A percentile compares a stretch with the other conserved stretches of the same genome.
Evolutionary conservation across 2,888 invertebrate genomes (phyloP).

Genomic region (Drosophila eohydei): DNA sequence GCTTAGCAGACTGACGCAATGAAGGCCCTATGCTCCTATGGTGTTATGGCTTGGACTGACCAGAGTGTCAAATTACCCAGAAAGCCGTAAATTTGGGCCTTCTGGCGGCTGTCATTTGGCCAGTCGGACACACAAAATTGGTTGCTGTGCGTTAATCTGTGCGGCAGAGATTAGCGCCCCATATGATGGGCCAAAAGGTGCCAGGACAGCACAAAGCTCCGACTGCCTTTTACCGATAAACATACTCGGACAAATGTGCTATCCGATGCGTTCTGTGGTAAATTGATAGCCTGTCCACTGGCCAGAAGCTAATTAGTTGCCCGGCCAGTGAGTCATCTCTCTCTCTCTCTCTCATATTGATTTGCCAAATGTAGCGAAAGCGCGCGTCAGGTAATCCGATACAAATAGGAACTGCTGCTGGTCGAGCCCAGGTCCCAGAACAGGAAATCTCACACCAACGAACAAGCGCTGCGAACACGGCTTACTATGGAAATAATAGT

Average conservation of each 20-base stretch:
- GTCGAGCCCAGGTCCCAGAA: constrained; percentile 15
- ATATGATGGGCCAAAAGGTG: constrained; percentile 54
- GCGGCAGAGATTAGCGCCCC: constrained; percentile 76
- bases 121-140: constrained; percentile 68
- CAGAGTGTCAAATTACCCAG: constrained; percentile 79
- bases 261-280: constrained; percentile 72
- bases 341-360: constrained; percentile 17
- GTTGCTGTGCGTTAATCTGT: constrained; percentile 73
- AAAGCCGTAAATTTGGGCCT: constrained; percentile 78
- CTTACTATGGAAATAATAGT: not conserved
- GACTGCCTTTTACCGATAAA: constrained; percentile 20
- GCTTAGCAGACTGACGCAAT: constrained; percentile 21
- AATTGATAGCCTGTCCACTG: constrained; percentile 75
- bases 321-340: constrained; percentile 22
- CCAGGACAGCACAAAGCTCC: constrained; percentile 33
- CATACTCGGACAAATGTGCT: constrained; percentile 54
- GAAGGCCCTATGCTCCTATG: not conserved
- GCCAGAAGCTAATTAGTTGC: constrained; percentile 69
- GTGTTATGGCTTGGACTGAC: constrained; percentile 45
- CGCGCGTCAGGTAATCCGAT: constrained; percentile 56
- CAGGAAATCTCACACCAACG: constrained; percentile 71
- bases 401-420: constrained; percentile 60
- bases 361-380: constrained; percentile 55
- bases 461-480: constrained; percentile 31
- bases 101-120: constrained; percentile 72